A percentile compares a stretch with the other conserved stretches of the same genome.
phyloP scores from a whole-genome alignment of 1,140 invertebrate species.

The Drosophila pruinosa region DNA sequence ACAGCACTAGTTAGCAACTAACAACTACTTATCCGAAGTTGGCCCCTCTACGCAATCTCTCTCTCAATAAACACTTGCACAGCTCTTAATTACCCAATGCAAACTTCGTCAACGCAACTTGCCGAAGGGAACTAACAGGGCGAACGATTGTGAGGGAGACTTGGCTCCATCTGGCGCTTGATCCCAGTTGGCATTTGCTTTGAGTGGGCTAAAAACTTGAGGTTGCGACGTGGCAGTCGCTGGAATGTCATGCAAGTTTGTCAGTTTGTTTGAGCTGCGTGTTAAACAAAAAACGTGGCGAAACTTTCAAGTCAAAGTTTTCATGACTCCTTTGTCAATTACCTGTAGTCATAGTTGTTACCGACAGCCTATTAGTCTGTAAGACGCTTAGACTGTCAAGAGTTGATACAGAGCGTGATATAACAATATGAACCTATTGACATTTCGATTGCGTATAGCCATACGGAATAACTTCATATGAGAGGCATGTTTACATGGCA shows the following conservation, averaged over 20 bases:
- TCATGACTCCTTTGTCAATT: constrained; percentile 79
- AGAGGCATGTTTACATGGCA: constrained; percentile 32
- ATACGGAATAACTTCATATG: constrained; percentile 40
- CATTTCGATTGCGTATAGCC: constrained; percentile 65
- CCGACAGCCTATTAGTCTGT: background rate
- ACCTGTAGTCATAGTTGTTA: constrained; percentile 59
- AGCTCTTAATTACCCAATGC: constrained; percentile 80
- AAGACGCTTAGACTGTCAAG: background rate
- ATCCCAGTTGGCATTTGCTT: constrained; percentile 33
- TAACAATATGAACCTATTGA: constrained; percentile 61
- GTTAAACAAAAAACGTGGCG: constrained; percentile 75
- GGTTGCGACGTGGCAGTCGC: constrained; percentile 32
- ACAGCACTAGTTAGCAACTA: constrained; percentile 37
- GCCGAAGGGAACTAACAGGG: background rate
- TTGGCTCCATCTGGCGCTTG: constrained; percentile 22
- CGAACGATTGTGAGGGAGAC: background rate
- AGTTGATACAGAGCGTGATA: background rate
- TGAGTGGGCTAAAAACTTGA: constrained; percentile 4
- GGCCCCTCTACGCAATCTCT: constrained; percentile 14
- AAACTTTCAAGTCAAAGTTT: constrained; percentile 78
- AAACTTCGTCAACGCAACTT: constrained; percentile 70
- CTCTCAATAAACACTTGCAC: constrained; percentile 77
- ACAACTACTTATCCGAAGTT: constrained; percentile 42
- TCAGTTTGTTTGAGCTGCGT: constrained; percentile 71
- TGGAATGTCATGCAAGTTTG: constrained; percentile 71